Conservation (phyloP, 2,113 vertebrate species). For the Alaudala cheleensis region DNA sequence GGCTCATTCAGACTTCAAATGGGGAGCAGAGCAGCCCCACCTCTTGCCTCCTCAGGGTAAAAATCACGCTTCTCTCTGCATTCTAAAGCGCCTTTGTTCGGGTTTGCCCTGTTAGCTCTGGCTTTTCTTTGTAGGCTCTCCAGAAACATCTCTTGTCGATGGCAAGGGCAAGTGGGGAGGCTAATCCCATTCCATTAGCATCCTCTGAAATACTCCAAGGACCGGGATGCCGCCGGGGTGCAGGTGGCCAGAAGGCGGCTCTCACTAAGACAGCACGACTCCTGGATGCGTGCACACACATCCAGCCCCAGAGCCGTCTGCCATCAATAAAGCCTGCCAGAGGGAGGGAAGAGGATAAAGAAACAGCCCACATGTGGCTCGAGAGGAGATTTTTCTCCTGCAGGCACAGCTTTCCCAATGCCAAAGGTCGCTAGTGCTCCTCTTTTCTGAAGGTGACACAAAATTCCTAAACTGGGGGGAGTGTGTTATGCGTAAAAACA, state of each 20-base stretch:
- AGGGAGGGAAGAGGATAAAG: not conserved
- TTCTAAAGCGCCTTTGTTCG: constrained; percentile 31
- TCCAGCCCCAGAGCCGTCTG: not conserved
- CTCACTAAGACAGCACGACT: not conserved
- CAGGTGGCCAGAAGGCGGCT: not conserved
- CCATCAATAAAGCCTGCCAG: not conserved
- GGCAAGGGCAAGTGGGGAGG: constrained; percentile 4
- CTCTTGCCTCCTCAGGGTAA: not conserved
- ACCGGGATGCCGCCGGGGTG: not conserved
- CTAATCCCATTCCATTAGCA: constrained; percentile 34
- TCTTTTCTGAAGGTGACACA: not conserved
- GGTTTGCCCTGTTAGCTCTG: not conserved
- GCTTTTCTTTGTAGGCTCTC: constrained; percentile 28
- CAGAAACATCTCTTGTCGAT: not conserved
- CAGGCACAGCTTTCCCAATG: not conserved
- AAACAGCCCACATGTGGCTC: not conserved
- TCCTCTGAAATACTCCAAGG: constrained; percentile 24
- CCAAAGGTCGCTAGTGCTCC: not conserved
- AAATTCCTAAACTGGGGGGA: not conserved
- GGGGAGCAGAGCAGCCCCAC: constrained; percentile 5
- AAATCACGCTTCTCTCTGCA: not conserved
- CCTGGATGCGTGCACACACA: not conserved
- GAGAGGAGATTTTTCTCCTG: not conserved
- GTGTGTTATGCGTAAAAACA: fast-evolving
- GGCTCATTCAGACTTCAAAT: not conserved